Conservation (phyloP, 1,140 invertebrate genomes). For the Apis cerana region DNA sequence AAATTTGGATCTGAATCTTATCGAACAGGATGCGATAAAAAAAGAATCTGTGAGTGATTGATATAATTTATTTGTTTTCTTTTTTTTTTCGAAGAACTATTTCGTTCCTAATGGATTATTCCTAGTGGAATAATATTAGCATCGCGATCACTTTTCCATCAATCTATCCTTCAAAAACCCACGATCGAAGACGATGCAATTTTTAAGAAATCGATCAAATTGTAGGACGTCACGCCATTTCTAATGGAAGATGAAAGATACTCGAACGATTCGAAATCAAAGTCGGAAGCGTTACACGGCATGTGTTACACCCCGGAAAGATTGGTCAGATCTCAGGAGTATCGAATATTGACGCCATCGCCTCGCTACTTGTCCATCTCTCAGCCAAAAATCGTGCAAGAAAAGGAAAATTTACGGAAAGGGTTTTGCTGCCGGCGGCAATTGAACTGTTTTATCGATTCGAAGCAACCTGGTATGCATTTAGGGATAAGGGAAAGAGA, state of each 20-base stretch:
- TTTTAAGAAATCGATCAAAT: not conserved
- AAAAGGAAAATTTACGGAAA: slow-evolving; percentile 36
- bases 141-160: too few species aligned
- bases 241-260: slow-evolving; percentile 16
- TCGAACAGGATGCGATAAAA: slow-evolving; percentile 56
- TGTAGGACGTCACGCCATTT: slow-evolving; percentile 1
- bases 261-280: slow-evolving; percentile 33
- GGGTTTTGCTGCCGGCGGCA: slow-evolving; percentile 31
- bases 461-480: slow-evolving; percentile 58
- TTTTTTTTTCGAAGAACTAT: not conserved
- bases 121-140: too few species aligned
- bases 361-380: slow-evolving; percentile 61
- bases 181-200: not conserved
- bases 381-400: slow-evolving; percentile 15
- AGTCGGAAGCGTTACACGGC: slow-evolving; percentile 26
- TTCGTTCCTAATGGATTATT: too few species aligned
- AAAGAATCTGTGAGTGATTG: slow-evolving; percentile 15
- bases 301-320: slow-evolving; percentile 75
- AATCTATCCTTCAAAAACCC: not conserved
- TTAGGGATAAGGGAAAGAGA: not conserved
- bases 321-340: slow-evolving; percentile 71
- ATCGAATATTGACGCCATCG: slow-evolving; percentile 72
- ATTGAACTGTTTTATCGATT: slow-evolving; percentile 61
- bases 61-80: not conserved
- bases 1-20: slow-evolving; percentile 61